phyloP scores from a whole-genome alignment of 2,888 invertebrate genomes.

The Carterocephalus palaemon region DNA sequence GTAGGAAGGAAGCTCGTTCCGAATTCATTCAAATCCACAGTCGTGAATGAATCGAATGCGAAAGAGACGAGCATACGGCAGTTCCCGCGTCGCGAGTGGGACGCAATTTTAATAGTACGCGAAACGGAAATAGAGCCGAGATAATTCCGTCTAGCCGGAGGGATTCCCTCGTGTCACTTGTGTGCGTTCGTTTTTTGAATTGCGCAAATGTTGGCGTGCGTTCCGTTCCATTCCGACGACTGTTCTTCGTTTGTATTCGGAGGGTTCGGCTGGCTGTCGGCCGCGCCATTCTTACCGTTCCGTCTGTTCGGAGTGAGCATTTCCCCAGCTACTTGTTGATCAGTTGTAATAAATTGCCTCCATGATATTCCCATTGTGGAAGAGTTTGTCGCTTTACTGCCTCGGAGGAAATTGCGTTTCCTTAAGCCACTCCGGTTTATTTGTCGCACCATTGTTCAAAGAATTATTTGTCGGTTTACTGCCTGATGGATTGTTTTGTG shows the following conservation, averaged over 20 bases:
- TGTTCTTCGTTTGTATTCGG: conserved; percentile 47
- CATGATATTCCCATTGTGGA: conserved; percentile 77
- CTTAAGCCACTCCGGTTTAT: conserved; percentile 66
- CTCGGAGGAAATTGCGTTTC: conserved; percentile 72
- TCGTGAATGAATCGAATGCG: conserved; percentile 76
- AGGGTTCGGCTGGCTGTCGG: conserved; percentile 46
- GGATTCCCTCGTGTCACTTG: conserved; percentile 78
- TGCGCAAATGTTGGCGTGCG: conserved; percentile 68
- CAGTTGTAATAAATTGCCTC: conserved; percentile 78
- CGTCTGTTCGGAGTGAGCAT: conserved; percentile 46
- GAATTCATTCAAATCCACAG: conserved; percentile 72
- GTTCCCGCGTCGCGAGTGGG: conserved; percentile 49
- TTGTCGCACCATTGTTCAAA: conserved; percentile 47
- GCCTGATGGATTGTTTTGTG: conserved; percentile 12
- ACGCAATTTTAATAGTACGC: conserved; percentile 74
- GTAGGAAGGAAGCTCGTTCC: conserved; percentile 54
- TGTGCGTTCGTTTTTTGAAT: conserved; percentile 74
- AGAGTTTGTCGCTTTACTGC: conserved; percentile 76
- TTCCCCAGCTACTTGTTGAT: conserved; percentile 77
- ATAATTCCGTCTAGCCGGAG: conserved; percentile 78
- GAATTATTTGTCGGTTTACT: conserved; percentile 28
- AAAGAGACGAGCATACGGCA: conserved; percentile 55
- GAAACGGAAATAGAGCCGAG: conserved; percentile 78
- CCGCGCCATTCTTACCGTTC: conserved; percentile 65
- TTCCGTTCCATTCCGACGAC: conserved; percentile 38